These are phyloP conservation scores for Bradypodion ventrale DNA, from an alignment of 2,797 vertebrate genomes.

Conservation along the genomic window DNA sequence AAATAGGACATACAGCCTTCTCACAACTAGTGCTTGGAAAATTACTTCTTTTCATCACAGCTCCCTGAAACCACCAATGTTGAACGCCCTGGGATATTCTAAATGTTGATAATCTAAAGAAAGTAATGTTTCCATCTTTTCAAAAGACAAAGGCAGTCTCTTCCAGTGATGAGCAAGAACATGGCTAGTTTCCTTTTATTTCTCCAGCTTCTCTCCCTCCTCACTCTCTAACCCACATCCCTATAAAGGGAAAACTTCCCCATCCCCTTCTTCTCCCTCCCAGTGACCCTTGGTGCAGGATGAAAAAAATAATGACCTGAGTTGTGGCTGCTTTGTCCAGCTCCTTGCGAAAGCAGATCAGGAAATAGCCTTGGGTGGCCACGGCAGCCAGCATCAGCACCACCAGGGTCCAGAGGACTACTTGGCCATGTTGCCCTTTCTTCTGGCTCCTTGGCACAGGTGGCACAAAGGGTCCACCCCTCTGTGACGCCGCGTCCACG, in stretches of 20 bases:
- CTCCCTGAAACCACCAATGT: too few relatives aligned
- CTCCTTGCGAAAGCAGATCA: constrained; percentile 52
- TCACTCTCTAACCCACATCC: background rate
- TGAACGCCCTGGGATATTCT: too few relatives aligned
- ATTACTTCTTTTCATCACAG: background rate
- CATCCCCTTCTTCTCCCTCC: background rate
- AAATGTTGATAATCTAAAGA: too few relatives aligned
- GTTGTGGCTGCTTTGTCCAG: background rate
- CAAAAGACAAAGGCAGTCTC: too few relatives aligned
- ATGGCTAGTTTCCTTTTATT: too few relatives aligned
- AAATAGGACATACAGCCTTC: background rate
- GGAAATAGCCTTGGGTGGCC: constrained; percentile 57
- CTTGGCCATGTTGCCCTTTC: background rate
- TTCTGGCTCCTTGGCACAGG: background rate
- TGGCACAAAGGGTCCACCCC: constrained; percentile 42
- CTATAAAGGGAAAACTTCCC: too few relatives aligned
- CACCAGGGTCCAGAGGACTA: constrained; percentile 52
- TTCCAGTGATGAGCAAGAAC: too few relatives aligned
- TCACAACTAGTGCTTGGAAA: background rate
- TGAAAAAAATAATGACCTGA: background rate
- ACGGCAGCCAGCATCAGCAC: constrained; percentile 28
- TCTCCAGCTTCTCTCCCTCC: background rate
- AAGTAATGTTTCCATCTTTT: too few relatives aligned
- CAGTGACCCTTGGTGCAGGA: constrained; percentile 28
- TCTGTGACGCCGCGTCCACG: constrained; percentile 57